Conservation (phyloP, 2,113 vertebrate species). For the Scomber japonicus region DNA sequence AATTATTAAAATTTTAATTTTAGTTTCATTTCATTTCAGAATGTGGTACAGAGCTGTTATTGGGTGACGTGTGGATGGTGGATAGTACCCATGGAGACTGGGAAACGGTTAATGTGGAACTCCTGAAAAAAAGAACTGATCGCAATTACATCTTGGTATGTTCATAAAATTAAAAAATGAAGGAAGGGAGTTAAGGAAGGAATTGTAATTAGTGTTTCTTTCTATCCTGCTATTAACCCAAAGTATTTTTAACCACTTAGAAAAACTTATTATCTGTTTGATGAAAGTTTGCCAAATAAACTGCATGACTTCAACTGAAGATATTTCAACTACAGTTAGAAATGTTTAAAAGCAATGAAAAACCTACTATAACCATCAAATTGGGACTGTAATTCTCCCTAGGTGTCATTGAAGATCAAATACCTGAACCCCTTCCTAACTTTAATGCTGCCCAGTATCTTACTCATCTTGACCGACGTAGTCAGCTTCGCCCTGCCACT, state of each 20-base stretch:
- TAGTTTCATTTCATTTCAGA: conserved; percentile 47
- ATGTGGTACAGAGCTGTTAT: conserved; percentile 59
- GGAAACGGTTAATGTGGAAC: not conserved
- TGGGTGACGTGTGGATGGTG: not conserved
- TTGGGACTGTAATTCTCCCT: not conserved
- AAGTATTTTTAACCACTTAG: too few relatives aligned
- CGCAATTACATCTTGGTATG: conserved; percentile 73
- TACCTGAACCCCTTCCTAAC: conserved; percentile 73
- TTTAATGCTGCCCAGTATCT: conserved; percentile 77
- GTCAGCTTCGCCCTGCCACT: conserved; percentile 81
- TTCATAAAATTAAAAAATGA: not conserved
- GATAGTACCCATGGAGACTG: conserved; percentile 71
- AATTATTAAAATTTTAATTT: too few relatives aligned
- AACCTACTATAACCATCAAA: not conserved
- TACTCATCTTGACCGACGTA: conserved; percentile 78
- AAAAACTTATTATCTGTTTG: too few relatives aligned
- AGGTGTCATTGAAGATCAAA: conserved; percentile 72
- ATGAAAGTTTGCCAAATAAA: too few relatives aligned
- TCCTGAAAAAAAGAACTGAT: not conserved
- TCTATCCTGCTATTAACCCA: too few relatives aligned
- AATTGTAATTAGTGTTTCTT: not conserved
- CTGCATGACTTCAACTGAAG: too few relatives aligned
- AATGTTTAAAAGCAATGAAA: too few relatives aligned
- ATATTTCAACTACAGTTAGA: too few relatives aligned
- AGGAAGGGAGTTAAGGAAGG: too few relatives aligned